Evolutionary conservation across 2,113 vertebrate genomes (phyloP), one percentile per base, ranked within the genome.

Genomic region (Fregata magnificens): DNA sequence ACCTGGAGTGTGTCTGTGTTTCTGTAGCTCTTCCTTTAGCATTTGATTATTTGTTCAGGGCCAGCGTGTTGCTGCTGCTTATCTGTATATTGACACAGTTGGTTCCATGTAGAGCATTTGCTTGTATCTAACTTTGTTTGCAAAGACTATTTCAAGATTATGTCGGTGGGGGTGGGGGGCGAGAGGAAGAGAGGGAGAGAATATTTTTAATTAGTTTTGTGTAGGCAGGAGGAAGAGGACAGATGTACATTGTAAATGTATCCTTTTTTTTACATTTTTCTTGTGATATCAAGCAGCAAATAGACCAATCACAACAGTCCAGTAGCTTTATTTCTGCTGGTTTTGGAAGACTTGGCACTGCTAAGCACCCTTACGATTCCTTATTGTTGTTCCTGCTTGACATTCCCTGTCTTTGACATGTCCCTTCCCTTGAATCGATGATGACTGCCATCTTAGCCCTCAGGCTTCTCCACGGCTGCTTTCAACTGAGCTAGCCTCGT

Each of bases 321-420:
- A 66, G 63, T 81, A 58, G 88, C 67, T 95, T 93, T 86, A 67
- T 96, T 97, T 91, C 52, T 83, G 50, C 81, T 76, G 78, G 0
- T 95, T 87, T 96, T 72, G 95, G 91, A 83, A 82, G 93, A 56
- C 53, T 95, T 93, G 89, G 73, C 28, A 11, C 50, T 89, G 88
- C 77, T 89, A 80, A 78, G 59, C 82, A 45, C 67, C 52, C 89
- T 90, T 86, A 67, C 20, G 59, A 85, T 88, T 84, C 76, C 19
- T 93, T 44, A 92, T 66, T 93, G 95, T 92, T 91, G 66, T 90
- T 96, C 82, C 88, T 70, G 83, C 86, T 86, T 97, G 97, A 97
- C 95, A 96, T 97, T 96, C 85, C 66, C 91, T 40, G 89, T 88
- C 97, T 95, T 97, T 97, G 97, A 97, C 89, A 86, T 95, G 85